phyloP scores from a whole-genome alignment of 2,113 vertebrate species.

The Silurus meridionalis region DNA sequence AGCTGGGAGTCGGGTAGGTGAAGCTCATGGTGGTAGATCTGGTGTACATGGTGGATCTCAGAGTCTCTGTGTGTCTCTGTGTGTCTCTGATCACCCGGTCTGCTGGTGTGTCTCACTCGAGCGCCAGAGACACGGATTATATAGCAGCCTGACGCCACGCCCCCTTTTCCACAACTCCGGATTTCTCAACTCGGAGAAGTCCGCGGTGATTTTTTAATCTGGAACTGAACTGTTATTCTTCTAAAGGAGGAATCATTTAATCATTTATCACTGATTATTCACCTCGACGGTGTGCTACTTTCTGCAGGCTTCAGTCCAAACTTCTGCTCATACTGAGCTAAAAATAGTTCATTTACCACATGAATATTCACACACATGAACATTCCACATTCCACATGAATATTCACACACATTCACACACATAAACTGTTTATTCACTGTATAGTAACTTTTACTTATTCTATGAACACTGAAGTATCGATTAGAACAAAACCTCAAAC shows the following conservation, averaged over 20 bases:
- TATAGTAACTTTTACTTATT: too few species aligned
- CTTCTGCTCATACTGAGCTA: too few species aligned
- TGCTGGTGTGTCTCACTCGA: neutral
- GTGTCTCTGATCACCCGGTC: neutral
- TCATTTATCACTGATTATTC: neutral
- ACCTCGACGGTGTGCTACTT: neutral
- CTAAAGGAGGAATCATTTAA: neutral
- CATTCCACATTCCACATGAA: too few species aligned
- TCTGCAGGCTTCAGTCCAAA: too few species aligned
- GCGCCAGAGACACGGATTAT: neutral
- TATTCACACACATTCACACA: too few species aligned
- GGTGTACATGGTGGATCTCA: slow-evolving; percentile 52
- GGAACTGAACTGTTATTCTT: neutral
- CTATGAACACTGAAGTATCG: too few species aligned
- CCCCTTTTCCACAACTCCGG: neutral
- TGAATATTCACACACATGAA: too few species aligned
- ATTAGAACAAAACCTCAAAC: too few species aligned
- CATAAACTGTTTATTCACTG: too few species aligned
- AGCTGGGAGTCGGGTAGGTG: slow-evolving; percentile 33
- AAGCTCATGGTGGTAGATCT: slow-evolving; percentile 61
- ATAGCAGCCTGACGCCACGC: neutral
- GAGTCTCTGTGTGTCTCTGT: neutral
- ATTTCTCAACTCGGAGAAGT: neutral
- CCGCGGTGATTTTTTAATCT: neutral
- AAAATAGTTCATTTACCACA: too few species aligned